phyloP scores from a whole-genome alignment of 2,113 vertebrate genomes.

The Podarcis muralis region DNA sequence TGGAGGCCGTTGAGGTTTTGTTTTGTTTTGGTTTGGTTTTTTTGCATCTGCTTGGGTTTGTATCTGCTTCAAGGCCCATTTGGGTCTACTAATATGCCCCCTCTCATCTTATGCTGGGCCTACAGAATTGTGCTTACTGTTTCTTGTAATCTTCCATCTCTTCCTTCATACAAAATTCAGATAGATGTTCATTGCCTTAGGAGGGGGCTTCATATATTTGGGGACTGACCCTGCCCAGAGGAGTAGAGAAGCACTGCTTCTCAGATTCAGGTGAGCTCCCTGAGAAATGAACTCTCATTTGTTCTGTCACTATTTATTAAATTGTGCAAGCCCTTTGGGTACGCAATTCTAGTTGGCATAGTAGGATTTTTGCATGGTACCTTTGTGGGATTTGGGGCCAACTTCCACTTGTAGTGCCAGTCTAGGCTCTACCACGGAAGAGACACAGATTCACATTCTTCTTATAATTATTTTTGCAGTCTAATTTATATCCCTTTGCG shows the following conservation, averaged over 20 bases:
- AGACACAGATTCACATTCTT: not conserved
- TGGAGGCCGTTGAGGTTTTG: not conserved
- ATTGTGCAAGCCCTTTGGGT: not conserved
- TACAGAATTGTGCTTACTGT: not conserved
- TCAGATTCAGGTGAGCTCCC: not conserved
- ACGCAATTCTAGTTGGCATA: not conserved
- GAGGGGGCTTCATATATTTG: not conserved
- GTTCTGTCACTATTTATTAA: not conserved
- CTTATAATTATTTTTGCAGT: not conserved
- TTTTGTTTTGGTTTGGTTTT: no score
- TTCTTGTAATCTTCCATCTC: not conserved
- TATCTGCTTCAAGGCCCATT: not conserved
- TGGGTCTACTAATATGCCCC: not conserved
- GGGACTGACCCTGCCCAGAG: not conserved
- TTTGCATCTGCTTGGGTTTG: not conserved
- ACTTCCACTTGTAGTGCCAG: no score
- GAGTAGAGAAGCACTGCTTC: not conserved
- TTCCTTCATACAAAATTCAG: not conserved
- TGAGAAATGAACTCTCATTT: not conserved
- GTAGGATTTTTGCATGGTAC: not conserved
- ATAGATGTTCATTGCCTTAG: not conserved
- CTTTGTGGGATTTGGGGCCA: not conserved
- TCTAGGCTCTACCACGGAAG: not conserved
- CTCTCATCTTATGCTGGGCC: not conserved
- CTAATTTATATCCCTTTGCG: not conserved